phyloP scores from a whole-genome alignment of 2,888 invertebrate genomes.

The Calephelis perditalis region DNA sequence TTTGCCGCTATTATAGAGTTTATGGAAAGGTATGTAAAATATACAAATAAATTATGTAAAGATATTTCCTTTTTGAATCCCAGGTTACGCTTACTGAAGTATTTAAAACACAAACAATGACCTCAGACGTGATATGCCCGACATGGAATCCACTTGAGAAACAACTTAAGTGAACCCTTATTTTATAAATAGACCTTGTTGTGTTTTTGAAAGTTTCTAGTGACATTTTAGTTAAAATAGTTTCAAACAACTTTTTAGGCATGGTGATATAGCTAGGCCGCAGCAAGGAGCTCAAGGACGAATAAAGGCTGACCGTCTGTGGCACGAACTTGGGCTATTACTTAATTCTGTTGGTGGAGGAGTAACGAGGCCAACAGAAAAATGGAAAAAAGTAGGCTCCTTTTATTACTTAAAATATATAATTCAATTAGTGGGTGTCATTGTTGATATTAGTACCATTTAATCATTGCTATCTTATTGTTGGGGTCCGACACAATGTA shows the following conservation, averaged over 20 bases:
- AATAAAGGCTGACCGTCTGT: conserved; percentile 21
- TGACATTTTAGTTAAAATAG: not conserved
- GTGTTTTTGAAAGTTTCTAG: not conserved
- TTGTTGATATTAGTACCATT: too few relatives aligned
- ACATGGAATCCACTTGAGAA: not conserved
- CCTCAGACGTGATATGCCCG: not conserved
- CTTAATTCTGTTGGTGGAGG: conserved; percentile 26
- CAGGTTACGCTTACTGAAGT: not conserved
- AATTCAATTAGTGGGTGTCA: not conserved
- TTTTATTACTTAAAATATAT: conserved; percentile 9
- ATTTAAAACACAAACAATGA: not conserved
- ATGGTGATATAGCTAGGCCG: conserved; percentile 25
- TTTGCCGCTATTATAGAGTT: not conserved
- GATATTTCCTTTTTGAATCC: not conserved
- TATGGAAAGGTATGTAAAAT: conserved; percentile 1
- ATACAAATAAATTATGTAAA: not conserved
- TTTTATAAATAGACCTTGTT: not conserved
- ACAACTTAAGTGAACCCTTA: not conserved
- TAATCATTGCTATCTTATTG: too few relatives aligned
- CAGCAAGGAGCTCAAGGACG: conserved; percentile 26
- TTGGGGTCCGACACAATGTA: too few relatives aligned
- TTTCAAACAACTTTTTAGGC: conserved; percentile 10
- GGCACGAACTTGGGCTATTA: conserved; percentile 20
- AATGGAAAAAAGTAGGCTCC: conserved; percentile 23
- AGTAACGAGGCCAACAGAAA: conserved; percentile 15